Base-by-base conservation (phyloP, 2,113 vertebrate genomes). In the Tenebrosternarchus preto region DNA sequence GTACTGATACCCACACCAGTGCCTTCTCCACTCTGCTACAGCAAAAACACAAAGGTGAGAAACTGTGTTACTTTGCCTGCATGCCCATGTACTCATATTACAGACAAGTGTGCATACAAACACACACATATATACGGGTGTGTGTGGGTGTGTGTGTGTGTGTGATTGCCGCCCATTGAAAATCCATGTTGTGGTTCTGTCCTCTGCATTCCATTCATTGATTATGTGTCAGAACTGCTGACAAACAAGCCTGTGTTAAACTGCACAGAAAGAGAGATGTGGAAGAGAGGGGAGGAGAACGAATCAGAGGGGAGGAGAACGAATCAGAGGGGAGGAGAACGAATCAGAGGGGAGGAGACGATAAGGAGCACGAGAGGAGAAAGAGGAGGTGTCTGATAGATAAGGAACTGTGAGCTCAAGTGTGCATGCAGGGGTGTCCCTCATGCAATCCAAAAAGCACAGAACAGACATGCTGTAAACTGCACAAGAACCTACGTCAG, bases 201-300 rank as follows among this genome's bases (percentile, higher is more conserved):
- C 73, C 80, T 50, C 69, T 29, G 66, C 71, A 60, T 79, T 75
- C 67, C 22, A 36, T 63, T 36, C 46, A 84, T 84, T 83, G 84
- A 87, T 86, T 86, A 82, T 76, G 79, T 87, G 83, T 82, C 85
- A 70, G 72, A 20, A 72, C 36, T 20, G 67, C 70, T 73, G 27
- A 77, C 46, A 15, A 55, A 36, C 70, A 59, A 73, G 77, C 71
- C 33, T 61, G 63, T 43, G 78, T 76, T 69, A 81, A 71, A 77
- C 71, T 59, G 73, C 31, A 61, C 57, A 76, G 61, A 59, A 25
- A 82, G 73, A 76, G 73, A 63, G 68, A 24, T 25, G 53, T 1
- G 17, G 17, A 6, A 9, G 50, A n/a, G 24, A 76, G 25, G 12
- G 36, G 39, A 61, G 82, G 19, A 60, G 63, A 75, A 83, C 70